These are phyloP conservation scores for Elysia chlorotica DNA, from an alignment of 1,140 invertebrate genomes.

Conservation along the genomic window DNA sequence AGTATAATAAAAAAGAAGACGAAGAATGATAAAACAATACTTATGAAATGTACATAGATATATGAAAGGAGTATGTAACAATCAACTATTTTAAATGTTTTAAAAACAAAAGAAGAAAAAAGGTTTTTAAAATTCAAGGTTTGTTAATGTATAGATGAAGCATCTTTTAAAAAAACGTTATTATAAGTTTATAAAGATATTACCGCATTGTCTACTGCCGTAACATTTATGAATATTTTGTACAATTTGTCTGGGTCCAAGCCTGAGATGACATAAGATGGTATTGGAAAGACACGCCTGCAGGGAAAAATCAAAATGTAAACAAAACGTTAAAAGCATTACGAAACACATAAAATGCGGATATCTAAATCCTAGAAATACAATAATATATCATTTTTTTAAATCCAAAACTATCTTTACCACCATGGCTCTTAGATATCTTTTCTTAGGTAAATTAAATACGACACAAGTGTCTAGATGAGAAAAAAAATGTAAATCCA, in stretches of 20 bases:
- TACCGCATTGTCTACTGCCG: slow-evolving; percentile 2
- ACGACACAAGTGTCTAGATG: neutral
- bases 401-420: too few species aligned
- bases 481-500: neutral
- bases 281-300: slow-evolving; percentile 8
- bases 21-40: neutral
- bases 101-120: neutral
- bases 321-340: too few species aligned
- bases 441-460: neutral
- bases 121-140: neutral
- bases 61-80: neutral
- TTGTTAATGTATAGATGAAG: neutral
- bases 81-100: neutral
- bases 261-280: neutral
- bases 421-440: too few species aligned
- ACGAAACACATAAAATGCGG: too few species aligned
- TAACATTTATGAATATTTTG: neutral
- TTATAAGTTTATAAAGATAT: neutral
- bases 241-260: slow-evolving; percentile 5
- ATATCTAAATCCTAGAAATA: too few species aligned
- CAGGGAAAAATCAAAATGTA: neutral
- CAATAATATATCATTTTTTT: too few species aligned
- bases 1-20: neutral
- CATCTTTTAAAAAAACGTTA: neutral
- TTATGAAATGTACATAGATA: neutral